Evolutionary conservation across 2,113 vertebrate genomes (phyloP).

Genomic region (Agapornis roseicollis): DNA sequence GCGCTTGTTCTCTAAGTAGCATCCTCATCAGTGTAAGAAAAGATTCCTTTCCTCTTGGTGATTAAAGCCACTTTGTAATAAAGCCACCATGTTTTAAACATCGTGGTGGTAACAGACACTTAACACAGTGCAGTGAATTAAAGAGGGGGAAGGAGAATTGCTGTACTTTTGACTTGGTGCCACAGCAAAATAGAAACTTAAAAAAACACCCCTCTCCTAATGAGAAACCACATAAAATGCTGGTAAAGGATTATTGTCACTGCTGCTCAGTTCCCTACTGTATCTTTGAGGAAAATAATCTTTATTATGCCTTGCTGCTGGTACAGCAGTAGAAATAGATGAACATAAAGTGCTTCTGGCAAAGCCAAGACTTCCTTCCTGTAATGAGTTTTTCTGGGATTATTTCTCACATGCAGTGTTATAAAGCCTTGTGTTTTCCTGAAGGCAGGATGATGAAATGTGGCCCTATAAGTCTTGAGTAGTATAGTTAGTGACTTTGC

Average conservation of each 20-base stretch:
- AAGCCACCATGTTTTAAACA: neutral
- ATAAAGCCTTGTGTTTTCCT: neutral
- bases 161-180: neutral
- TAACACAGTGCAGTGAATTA: neutral
- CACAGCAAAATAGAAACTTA: neutral
- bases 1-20: neutral
- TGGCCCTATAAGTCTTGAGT: neutral
- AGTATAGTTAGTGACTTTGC: neutral
- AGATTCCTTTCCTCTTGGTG: neutral
- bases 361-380: neutral
- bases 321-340: neutral
- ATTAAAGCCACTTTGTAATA: neutral
- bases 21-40: neutral
- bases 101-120: neutral
- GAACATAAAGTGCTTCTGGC: neutral
- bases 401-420: neutral
- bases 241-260: neutral
- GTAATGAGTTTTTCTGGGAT: neutral
- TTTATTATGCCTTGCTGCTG: neutral
- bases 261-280: neutral
- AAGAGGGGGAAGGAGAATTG: neutral
- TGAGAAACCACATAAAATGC: conserved; percentile 22
- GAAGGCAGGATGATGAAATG: neutral
- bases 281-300: neutral
- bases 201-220: neutral